Evolutionary conservation across 1,140 invertebrate species (phyloP), one percentile per base, ranked within the genome.

Genomic region (Oedothorax gibbosus): DNA sequence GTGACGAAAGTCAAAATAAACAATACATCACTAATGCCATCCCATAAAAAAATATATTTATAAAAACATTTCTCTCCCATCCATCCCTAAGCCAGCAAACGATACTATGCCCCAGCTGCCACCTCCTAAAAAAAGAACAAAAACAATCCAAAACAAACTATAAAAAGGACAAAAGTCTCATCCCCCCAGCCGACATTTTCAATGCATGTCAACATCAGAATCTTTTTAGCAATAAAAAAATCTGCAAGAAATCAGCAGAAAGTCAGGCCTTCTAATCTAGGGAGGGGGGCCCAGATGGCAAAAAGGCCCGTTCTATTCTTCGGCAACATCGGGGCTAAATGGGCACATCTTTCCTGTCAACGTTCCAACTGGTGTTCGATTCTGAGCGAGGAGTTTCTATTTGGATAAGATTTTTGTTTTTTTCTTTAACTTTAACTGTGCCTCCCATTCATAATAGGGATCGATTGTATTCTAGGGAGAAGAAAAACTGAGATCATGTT

Each of bases 131-230:
- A 35, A 35, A 35, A n/a, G n/a, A n/a, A n/a, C n/a, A n/a, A n/a
- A n/a, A n/a, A n/a, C n/a, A 35, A 35, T 35, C 35, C 35, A 35
- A 35, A 35, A 35, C 35, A 66, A 76, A 75, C 72, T 75, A 66
- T 66, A 54, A 21, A 84, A 57, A 66, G 69, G 72, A 72, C 62
- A 73, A 64, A 68, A 76, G 69, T 62, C 64, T 72, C 81, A 84
- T 84, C 69, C 76, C 76, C 35, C 71, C 62, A 84, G 76, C 71
- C 71, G 81, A 68, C 81, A 72, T 75, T 35, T 35, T 84, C 81
- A 84, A 84, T 84, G 76, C 81, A 73, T 84, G 81, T 84, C 81
- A 84, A 84, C 81, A 84, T 84, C 81, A 84, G 81, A 75, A 84
- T 84, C 81, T 84, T 72, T 84, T 84, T 84, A 65, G 81, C 71